A percentile compares a stretch with the other conserved stretches of the same genome.
These are phyloP conservation scores for Salvelinus namaycush DNA, from an alignment of 2,113 vertebrate species.

Conservation along the genomic window DNA sequence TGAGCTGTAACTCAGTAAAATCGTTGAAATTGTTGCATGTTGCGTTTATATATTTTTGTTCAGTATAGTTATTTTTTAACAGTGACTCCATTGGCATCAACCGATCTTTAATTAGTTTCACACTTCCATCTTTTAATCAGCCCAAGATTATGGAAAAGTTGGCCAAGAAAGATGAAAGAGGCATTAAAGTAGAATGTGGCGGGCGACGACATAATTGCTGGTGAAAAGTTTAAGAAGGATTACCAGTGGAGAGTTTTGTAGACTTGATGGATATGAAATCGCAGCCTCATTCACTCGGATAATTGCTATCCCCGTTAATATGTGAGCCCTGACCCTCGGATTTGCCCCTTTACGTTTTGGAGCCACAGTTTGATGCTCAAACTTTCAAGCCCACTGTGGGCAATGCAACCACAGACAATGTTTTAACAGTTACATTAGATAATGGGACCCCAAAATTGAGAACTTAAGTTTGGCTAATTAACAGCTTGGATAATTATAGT, in stretches of 20 bases:
- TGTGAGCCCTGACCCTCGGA: conserved; percentile 17
- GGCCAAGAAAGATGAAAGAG: conserved; percentile 34
- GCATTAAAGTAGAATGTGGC: conserved; percentile 41
- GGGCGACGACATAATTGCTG: conserved; percentile 34
- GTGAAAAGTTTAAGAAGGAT: conserved; percentile 43
- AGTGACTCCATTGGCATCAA: conserved; percentile 30
- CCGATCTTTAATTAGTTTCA: conserved; percentile 50
- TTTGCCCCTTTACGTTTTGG: not conserved
- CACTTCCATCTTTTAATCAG: conserved; percentile 51
- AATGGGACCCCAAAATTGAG: too few species aligned
- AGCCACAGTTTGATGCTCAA: not conserved
- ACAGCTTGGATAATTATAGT: too few species aligned
- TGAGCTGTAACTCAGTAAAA: too few species aligned
- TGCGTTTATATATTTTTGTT: too few species aligned
- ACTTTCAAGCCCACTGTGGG: not conserved
- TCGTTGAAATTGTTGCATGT: too few species aligned
- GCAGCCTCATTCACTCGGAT: conserved; percentile 41
- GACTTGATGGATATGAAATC: conserved; percentile 42
- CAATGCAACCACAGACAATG: not conserved
- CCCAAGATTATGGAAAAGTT: conserved; percentile 36
- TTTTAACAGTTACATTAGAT: not conserved
- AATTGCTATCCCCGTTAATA: conserved; percentile 46
- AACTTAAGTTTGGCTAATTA: too few species aligned
- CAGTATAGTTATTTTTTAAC: conserved; percentile 3
- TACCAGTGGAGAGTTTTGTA: conserved; percentile 33